Base-by-base conservation (phyloP, 2,797 vertebrate genomes). In the Thamnophis elegans region DNA sequence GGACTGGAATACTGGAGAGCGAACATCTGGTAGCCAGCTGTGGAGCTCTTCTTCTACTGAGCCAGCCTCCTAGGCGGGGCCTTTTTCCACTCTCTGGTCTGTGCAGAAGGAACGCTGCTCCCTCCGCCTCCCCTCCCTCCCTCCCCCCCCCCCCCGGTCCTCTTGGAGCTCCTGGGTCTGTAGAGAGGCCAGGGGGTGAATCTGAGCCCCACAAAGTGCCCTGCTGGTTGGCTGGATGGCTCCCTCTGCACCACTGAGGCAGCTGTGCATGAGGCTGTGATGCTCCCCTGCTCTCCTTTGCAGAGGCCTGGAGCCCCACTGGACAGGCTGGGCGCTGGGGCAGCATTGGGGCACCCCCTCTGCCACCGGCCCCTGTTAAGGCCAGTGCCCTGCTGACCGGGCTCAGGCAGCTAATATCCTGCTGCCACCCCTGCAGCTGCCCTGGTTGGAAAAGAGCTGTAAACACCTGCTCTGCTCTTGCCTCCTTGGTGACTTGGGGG, bases 1-100 rank as follows among this genome's bases (percentile, higher is more conserved):
- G 87, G 60, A 25, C 36, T 28, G 26, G 54, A 16, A 25, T 2
- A 5, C 36, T n/a, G 82, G 60, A 25, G 53, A 68, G 56, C 14
- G 55, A 91, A 95, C 95, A 96, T 96, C 95, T 97, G 96, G 94
- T 85, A 36, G 87, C 94, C 96, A 96, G 92, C 96, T 96, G 96
- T 91, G 0, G 2, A 68, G 82, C 0, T 0, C 51, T 59, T 93
- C 90, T 6, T 9, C 12, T 0, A 94, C 0, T 0, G 92, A 93
- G 90, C 28, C 85, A 42, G 36, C 20, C 9, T 18, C 65, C n/a
- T 7, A 7, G 36, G 42, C 16, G 42, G 68, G 25, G 54, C 26
- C 54, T 62, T 22, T 25, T 58, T 55, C 54, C 28, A 1, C 58
- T 28, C 51, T 54, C 91, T 12, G 28, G 7, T 11, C 10, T 25